Base-by-base conservation (phyloP, 2,888 invertebrate genomes). In the Pomacea canaliculata region DNA sequence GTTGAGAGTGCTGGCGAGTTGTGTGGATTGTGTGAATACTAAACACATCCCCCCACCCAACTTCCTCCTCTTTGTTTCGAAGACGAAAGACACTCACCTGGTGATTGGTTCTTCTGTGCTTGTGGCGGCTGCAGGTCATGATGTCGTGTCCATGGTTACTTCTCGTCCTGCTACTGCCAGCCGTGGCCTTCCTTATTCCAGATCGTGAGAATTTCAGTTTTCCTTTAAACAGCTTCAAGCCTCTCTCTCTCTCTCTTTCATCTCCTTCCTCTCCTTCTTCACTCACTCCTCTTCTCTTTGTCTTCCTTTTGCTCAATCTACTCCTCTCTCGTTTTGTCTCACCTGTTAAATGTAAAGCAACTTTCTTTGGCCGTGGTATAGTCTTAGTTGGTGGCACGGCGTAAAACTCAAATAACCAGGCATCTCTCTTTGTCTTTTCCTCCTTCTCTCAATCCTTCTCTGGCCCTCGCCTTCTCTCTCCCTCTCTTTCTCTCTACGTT, bases 211-310 rank as follows among this genome's bases (percentile, higher is more conserved):
- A 16, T 48, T 23, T 49, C 51, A 51, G 12, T 49, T 48, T n/a
- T 48, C n/a, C 18, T 51, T 48, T 37, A 5, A 37, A 5, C 37
- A 37, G 4, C 51, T 69, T 51, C 23, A 18, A 19, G 7, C 51
- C 51, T 69, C 23, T 27, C 69, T 49, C 69, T 69, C 69, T 49
- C 51, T 49, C 69, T 49, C 69, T 49, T 51, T 69, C 69, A 23
- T 51, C 19, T 49, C 56, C 51, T 69, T 56, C 23, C 18, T 48
- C 69, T 69, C 69, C 49, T 49, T 69, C 51, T 48, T 69, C 69
- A 49, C 69, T 69, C 69, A n/a, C 69, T 48, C 69, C 69, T 16
- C 16, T 10, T 49, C 19, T 51, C 1, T 3, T 37, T 37, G 37
- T 37, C 69, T 16, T 49, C 16, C 69, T 69, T 49, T 49, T 49